A percentile compares a stretch with the other conserved stretches of the same genome.
phyloP scores from a whole-genome alignment of 2,113 vertebrate genomes.

The Bufo gargarizans region DNA sequence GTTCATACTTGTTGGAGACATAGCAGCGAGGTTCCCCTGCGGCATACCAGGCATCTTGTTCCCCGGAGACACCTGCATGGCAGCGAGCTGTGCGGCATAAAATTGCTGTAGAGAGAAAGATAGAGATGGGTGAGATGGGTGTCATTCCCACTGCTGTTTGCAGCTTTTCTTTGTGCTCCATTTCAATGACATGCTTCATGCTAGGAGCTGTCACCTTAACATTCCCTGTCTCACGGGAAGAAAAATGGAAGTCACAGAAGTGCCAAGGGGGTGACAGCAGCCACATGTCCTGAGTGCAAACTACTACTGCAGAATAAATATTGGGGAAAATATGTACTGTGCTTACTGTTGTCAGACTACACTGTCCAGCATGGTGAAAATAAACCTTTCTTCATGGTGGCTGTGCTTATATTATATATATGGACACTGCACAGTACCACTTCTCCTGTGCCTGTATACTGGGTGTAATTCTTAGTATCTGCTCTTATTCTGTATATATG shows the following conservation, averaged over 20 bases:
- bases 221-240: slow-evolving; percentile 68
- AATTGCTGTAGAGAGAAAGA: slow-evolving; percentile 81
- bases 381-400: too few species aligned
- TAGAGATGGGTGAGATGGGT: slow-evolving; percentile 69
- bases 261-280: neutral
- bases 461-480: too few species aligned
- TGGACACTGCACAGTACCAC: too few species aligned
- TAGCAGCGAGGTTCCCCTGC: slow-evolving; percentile 87
- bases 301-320: neutral
- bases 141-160: neutral
- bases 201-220: slow-evolving; percentile 63
- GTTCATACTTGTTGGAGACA: slow-evolving; percentile 91
- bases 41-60: slow-evolving; percentile 90
- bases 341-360: neutral
- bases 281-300: neutral
- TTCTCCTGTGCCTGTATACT: too few species aligned
- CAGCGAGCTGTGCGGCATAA: slow-evolving; percentile 96
- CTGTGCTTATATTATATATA: too few species aligned
- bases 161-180: too few species aligned
- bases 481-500: too few species aligned
- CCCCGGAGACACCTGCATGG: slow-evolving; percentile 97
- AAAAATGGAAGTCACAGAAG: slow-evolving; percentile 68
- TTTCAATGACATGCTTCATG: slow-evolving; percentile 37
- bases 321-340: neutral
- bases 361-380: neutral